These are phyloP conservation scores for Antechinus flavipes DNA, from an alignment of 2,113 vertebrate species.

Conservation along the genomic window DNA sequence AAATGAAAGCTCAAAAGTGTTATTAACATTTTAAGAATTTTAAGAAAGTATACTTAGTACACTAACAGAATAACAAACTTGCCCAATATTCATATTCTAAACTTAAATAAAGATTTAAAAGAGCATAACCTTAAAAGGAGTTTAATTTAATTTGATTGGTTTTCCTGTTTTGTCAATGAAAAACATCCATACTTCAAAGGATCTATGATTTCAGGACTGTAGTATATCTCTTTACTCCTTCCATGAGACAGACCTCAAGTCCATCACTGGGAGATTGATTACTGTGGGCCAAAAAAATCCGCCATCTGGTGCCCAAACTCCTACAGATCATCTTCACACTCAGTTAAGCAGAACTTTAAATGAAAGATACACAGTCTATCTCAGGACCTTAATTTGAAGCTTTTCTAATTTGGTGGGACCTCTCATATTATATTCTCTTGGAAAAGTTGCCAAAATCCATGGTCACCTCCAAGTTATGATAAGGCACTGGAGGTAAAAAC, in stretches of 20 bases:
- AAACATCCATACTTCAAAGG: background rate
- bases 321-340: background rate
- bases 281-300: background rate
- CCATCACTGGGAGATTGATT: background rate
- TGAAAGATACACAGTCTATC: background rate
- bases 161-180: background rate
- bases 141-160: background rate
- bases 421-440: background rate
- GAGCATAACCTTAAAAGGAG: background rate
- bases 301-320: background rate
- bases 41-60: conserved; percentile 26
- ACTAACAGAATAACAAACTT: background rate
- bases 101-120: background rate
- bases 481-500: background rate
- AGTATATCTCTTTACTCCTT: background rate
- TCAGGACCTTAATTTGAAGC: background rate
- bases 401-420: background rate
- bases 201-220: background rate
- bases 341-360: background rate
- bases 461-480: background rate
- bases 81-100: background rate
- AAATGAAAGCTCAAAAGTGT: background rate
- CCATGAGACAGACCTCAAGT: background rate
- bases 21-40: background rate
- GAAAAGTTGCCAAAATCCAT: background rate